Evolutionary conservation across 2,113 vertebrate species (phyloP).

Genomic region (Pedetes capensis): DNA sequence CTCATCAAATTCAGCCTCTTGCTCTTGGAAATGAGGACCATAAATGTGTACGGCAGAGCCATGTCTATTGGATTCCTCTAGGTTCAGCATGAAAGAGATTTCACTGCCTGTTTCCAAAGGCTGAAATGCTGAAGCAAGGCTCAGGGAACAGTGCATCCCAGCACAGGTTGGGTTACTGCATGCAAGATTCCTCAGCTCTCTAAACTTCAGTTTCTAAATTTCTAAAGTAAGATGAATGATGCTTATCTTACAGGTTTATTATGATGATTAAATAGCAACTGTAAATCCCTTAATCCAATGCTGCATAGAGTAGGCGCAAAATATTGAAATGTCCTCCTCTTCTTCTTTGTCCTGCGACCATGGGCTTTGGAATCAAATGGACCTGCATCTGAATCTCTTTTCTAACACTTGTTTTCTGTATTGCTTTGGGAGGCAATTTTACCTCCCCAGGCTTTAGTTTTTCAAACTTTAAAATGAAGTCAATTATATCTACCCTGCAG

Average conservation of each 20-base stretch:
- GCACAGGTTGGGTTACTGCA: background rate
- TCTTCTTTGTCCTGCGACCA: background rate
- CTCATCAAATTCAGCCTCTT: slow-evolving; percentile 41
- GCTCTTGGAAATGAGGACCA: slow-evolving; percentile 31
- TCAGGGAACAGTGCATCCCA: background rate
- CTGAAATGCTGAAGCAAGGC: background rate
- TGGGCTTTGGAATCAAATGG: background rate
- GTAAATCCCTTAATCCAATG: background rate
- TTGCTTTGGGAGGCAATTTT: background rate
- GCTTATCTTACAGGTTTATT: background rate
- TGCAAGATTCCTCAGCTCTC: background rate
- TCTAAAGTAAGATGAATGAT: background rate
- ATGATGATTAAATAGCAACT: background rate
- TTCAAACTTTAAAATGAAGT: background rate
- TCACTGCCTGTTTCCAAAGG: background rate
- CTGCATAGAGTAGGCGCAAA: background rate
- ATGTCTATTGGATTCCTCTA: background rate
- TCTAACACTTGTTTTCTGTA: background rate
- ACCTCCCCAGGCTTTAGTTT: background rate
- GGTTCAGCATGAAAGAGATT: background rate
- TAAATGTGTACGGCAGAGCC: background rate
- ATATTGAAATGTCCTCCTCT: background rate
- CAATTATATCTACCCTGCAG: background rate
- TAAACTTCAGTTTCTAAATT: background rate
- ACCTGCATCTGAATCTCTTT: background rate